Evolutionary conservation across 1,140 invertebrate species (phyloP).

Genomic region (Drosophila tsacasi): DNA sequence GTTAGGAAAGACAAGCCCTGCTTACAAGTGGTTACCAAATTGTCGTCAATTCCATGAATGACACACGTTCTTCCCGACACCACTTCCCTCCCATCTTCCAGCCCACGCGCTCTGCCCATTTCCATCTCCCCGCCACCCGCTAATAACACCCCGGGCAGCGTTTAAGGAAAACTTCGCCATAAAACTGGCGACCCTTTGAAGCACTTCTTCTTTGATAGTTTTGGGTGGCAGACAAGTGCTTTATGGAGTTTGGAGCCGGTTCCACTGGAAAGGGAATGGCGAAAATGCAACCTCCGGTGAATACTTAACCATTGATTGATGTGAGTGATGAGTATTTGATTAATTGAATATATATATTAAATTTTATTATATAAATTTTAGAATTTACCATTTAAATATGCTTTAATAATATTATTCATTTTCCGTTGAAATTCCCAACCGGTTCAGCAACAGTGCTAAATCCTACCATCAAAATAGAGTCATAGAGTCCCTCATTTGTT

Average conservation of each 20-base stretch:
- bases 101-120: constrained; percentile 1
- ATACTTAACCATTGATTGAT: constrained; percentile 25
- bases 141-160: constrained; percentile 18
- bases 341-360: not conserved
- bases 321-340: constrained; percentile 11
- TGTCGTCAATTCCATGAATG: constrained; percentile 61
- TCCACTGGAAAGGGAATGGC: constrained; percentile 41
- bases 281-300: constrained; percentile 43
- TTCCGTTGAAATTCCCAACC: too few relatives aligned
- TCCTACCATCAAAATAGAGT: too few relatives aligned
- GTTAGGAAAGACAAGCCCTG: constrained; percentile 37
- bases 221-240: constrained; percentile 47
- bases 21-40: constrained; percentile 68
- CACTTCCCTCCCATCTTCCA: constrained; percentile 7
- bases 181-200: constrained; percentile 43
- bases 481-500: too few relatives aligned
- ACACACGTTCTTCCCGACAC: constrained; percentile 42
- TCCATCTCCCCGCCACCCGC: constrained; percentile 7
- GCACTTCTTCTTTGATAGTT: constrained; percentile 42
- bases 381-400: not conserved
- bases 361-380: too few relatives aligned
- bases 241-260: constrained; percentile 44
- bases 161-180: constrained; percentile 57
- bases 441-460: too few relatives aligned
- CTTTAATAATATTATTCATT: too few relatives aligned